Base-by-base conservation (phyloP, 2,888 invertebrate genomes). In the Clostera curtula region DNA sequence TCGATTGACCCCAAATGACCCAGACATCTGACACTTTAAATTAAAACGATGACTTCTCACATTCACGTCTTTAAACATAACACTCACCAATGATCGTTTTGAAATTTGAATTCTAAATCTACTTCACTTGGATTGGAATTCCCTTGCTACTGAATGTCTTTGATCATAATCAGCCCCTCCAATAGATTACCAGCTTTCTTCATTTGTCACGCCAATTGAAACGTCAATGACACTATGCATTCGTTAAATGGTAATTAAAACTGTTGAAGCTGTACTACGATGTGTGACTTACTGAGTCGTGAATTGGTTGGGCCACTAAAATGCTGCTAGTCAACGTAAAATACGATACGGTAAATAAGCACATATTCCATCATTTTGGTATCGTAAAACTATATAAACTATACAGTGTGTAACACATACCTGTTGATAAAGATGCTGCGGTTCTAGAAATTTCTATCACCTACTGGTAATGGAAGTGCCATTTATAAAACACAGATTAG, bases 191-290 rank as follows among this genome's bases (percentile, higher is more conserved):
- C 18, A 24, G 24, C 27, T 36, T 36, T 41, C 37, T 34, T 25
- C 12, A 24, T 9, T 5, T 4, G 3, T 26, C 28, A 9, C 13
- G n/a, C 31, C 31, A 42, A 41, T 36, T 27, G 31, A 31, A 26
- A 41, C 22, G 36, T 39, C 39, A 41, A 36, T 36, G 47, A 40
- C 33, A 40, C 43, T 33, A 43, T 46, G 39, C 43, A 41, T 50
- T 52, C 47, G 62, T 61, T 61, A 59, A 47, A 47, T 44, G 36
- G 38, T 55, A 68, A 71, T 70, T 68, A 61, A 53, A 49, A 48
- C 49, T 44, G 59, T 63, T 62, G 29, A 38, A 39, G 46, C 34
- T 27, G 47, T 48, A 38, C 52, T 54, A 48, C 56, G 56, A 46
- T 44, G 44, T 27, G 29, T 17, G 8, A 9, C 23, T 13, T 23